Percentiles rank a stretch among this genome's conserved stretches.
phyloP scores from a whole-genome alignment of 2,113 vertebrate genomes.

The Phyllostomus discolor region DNA sequence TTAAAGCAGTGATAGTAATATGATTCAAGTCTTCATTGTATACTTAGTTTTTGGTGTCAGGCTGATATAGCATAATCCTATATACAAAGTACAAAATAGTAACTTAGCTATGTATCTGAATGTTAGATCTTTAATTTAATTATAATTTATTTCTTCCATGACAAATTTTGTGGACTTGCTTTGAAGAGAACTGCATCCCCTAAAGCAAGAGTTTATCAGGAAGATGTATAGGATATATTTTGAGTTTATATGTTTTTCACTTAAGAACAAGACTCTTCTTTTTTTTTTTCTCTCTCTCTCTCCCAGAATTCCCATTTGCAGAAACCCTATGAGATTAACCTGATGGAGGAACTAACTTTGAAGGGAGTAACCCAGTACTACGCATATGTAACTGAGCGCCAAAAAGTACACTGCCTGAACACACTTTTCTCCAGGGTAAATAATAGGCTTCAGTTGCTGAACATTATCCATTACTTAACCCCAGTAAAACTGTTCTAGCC shows the following conservation, averaged over 20 bases:
- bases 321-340: slow-evolving; percentile 99
- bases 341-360: slow-evolving; percentile 99
- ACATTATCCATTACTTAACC: neutral
- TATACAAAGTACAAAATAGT: neutral
- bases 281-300: neutral
- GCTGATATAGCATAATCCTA: neutral
- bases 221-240: neutral
- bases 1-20: neutral
- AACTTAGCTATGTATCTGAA: neutral
- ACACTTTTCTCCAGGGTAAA: slow-evolving; percentile 98
- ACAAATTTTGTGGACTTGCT: neutral
- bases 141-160: neutral
- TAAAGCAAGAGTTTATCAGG: neutral
- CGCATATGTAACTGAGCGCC: slow-evolving; percentile 98
- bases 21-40: neutral
- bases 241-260: neutral
- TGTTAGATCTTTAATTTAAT: neutral
- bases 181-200: neutral
- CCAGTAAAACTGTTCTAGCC: neutral
- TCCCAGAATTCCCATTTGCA: slow-evolving; percentile 93
- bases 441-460: neutral
- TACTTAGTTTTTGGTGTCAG: neutral
- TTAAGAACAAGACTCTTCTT: neutral
- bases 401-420: slow-evolving; percentile 99
- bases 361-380: slow-evolving; percentile 99